phyloP scores from a whole-genome alignment of 2,888 invertebrate species.

The Malthinus seriepunctatus region DNA sequence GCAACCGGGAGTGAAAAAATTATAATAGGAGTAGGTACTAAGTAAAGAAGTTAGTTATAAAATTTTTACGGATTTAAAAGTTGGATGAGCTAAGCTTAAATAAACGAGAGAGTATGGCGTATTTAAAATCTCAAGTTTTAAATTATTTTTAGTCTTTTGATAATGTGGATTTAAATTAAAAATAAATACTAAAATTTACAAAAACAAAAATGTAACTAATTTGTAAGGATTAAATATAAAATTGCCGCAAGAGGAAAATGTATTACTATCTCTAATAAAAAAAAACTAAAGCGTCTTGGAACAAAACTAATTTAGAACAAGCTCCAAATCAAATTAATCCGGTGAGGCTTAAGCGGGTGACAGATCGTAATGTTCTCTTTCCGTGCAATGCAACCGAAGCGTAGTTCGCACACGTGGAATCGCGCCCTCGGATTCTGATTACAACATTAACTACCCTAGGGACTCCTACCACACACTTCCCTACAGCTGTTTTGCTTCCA shows the following conservation, averaged over 20 bases:
- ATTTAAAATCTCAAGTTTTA: no score
- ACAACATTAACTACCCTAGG: conserved; percentile 47
- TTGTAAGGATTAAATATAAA: conserved; percentile 11
- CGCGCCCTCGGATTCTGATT: conserved; percentile 48
- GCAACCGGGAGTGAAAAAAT: no score
- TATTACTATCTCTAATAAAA: conserved; percentile 23
- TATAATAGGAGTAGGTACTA: no score
- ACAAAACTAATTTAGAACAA: conserved; percentile 33
- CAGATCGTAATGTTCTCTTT: conserved; percentile 42
- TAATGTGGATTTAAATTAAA: no score
- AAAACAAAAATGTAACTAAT: neutral
- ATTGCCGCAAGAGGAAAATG: conserved; percentile 20
- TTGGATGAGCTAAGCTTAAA: no score
- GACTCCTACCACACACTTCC: conserved; percentile 30
- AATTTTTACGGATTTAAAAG: no score
- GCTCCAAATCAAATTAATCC: conserved; percentile 43
- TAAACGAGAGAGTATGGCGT: no score
- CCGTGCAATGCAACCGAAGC: conserved; percentile 35
- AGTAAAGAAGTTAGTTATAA: no score
- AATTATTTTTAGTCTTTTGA: no score
- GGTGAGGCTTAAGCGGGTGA: conserved; percentile 42
- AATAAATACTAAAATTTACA: no score
- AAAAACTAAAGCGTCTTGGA: conserved; percentile 27
- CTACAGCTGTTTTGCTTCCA: conserved; percentile 28
- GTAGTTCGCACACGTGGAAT: conserved; percentile 44